These are phyloP conservation scores for Eleginops maclovinus DNA, from an alignment of 2,113 vertebrate species.

Conservation along the genomic window DNA sequence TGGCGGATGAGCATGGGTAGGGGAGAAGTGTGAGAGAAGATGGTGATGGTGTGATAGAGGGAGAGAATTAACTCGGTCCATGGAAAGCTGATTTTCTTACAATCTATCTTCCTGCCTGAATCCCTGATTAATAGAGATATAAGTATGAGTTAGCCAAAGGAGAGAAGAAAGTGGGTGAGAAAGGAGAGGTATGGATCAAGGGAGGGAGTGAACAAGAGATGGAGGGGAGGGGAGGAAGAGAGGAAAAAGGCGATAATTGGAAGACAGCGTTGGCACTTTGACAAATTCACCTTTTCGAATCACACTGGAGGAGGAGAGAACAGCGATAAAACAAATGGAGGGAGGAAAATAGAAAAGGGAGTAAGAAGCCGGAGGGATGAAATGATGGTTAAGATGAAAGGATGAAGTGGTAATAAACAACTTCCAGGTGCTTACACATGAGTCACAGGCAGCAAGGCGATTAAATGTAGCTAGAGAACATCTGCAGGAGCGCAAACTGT, in stretches of 20 bases:
- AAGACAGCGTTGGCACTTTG: conserved; percentile 22
- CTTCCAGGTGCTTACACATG: conserved; percentile 33
- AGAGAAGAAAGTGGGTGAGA: not conserved
- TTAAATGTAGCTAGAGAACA: conserved; percentile 45
- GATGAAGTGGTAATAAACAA: conserved; percentile 4
- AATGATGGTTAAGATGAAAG: conserved; percentile 9
- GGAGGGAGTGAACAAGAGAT: not conserved
- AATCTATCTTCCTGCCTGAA: conserved; percentile 35
- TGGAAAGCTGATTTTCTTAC: conserved; percentile 34
- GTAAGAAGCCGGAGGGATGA: not conserved
- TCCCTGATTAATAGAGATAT: conserved; percentile 49
- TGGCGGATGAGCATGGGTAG: too few relatives aligned
- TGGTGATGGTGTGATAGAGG: conserved; percentile 12
- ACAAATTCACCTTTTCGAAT: conserved; percentile 37
- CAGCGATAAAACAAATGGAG: not conserved
- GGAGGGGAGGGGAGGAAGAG: not conserved
- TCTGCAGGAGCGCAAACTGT: conserved; percentile 41
- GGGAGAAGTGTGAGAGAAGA: not conserved
- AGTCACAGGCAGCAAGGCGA: conserved; percentile 25
- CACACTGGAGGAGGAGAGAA: conserved; percentile 1
- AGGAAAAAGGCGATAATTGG: conserved; percentile 17
- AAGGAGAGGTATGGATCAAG: not conserved
- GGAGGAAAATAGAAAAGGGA: not conserved
- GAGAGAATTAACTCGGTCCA: conserved; percentile 36
- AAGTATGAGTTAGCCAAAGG: conserved; percentile 12